Evolutionary conservation across 2,113 vertebrate species (phyloP).

Genomic region (Gracilinanus agilis): DNA sequence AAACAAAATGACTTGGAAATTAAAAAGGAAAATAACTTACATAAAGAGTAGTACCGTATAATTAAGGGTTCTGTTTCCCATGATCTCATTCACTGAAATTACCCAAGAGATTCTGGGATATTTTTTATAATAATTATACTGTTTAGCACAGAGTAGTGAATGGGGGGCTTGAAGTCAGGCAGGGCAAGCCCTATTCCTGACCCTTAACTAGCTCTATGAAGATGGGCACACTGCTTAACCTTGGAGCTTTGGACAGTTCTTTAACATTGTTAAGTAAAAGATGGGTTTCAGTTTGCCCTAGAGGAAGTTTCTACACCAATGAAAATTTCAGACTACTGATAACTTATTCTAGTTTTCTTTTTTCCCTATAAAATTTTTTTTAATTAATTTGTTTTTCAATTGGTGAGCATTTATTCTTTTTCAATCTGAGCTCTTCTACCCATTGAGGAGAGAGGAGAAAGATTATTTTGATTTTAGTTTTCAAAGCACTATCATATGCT

Average conservation of each 20-base stretch:
- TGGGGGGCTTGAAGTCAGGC: neutral
- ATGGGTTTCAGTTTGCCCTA: neutral
- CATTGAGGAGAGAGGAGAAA: neutral
- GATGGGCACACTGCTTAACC: neutral
- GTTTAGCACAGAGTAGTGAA: neutral
- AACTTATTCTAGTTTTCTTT: neutral
- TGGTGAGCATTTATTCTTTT: neutral
- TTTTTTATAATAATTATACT: neutral
- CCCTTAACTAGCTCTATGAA: neutral
- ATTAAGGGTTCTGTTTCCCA: slow-evolving; percentile 27
- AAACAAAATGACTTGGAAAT: slow-evolving; percentile 28
- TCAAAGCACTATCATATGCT: neutral
- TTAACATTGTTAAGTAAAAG: neutral
- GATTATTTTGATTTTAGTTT: neutral
- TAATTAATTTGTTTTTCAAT: neutral
- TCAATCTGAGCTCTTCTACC: neutral
- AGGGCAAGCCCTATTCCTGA: neutral
- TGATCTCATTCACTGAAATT: slow-evolving; percentile 44
- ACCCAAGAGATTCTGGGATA: slow-evolving; percentile 36
- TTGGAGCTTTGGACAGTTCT: neutral
- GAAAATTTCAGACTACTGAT: neutral
- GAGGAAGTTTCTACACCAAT: neutral
- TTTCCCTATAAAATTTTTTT: neutral
- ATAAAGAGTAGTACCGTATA: slow-evolving; percentile 32
- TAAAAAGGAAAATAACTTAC: slow-evolving; percentile 1